Conservation (phyloP, 1,140 invertebrate genomes). For the Drosophila cardini region DNA sequence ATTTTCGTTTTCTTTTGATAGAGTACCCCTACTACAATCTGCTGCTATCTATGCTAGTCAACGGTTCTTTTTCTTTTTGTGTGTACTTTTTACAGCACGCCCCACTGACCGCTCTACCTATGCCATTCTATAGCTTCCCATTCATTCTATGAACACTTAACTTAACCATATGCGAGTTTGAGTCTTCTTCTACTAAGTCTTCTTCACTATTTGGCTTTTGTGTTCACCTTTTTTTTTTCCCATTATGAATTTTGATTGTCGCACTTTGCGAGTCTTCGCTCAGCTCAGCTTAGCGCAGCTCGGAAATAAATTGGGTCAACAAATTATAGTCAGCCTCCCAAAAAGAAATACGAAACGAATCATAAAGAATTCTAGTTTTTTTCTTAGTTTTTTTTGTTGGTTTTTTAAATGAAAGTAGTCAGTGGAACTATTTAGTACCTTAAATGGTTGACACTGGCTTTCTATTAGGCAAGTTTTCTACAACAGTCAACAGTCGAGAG, state of each 20-base stretch:
- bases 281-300: not conserved
- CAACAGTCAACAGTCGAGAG: too few species aligned
- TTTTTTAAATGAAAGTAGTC: constrained; percentile 27
- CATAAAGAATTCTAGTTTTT: not conserved
- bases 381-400: too few species aligned
- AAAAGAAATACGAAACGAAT: constrained; percentile 5
- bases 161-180: constrained; percentile 1
- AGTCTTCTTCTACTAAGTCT: not conserved
- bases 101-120: constrained; percentile 41
- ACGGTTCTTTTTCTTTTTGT: constrained; percentile 47
- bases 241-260: constrained; percentile 1
- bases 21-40: not conserved
- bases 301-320: constrained; percentile 57
- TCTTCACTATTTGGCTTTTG: not conserved
- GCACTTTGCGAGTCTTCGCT: not conserved
- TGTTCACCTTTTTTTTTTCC: not conserved
- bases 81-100: constrained; percentile 22
- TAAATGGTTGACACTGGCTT: constrained; percentile 22
- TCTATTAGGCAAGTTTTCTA: not conserved
- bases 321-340: constrained; percentile 59
- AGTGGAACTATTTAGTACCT: constrained; percentile 10
- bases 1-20: constrained; percentile 75
- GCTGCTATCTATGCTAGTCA: constrained; percentile 68
- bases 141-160: not conserved
- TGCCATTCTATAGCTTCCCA: not conserved